A percentile compares a stretch with the other conserved stretches of the same genome.
phyloP scores from a whole-genome alignment of 2,797 vertebrate species.

The Nasua narica region DNA sequence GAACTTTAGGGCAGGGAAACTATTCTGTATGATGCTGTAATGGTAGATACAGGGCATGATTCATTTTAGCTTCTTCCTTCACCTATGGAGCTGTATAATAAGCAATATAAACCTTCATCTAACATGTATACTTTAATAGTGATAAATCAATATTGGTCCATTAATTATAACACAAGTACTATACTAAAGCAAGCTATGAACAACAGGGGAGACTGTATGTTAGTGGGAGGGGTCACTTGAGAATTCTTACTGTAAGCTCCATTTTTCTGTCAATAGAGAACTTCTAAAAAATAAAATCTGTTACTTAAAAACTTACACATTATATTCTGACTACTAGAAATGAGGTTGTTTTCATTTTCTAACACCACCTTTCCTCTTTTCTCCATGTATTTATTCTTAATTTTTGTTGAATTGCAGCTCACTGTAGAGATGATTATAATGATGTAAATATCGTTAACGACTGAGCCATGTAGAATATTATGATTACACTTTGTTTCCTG shows the following conservation, averaged over 20 bases:
- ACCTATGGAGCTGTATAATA: neutral
- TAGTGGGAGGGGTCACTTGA: neutral
- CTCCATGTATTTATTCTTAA: neutral
- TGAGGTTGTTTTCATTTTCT: neutral
- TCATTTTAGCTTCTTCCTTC: neutral
- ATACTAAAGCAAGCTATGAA: neutral
- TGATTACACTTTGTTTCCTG: slow-evolving; percentile 32
- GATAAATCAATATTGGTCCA: neutral
- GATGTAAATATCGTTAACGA: slow-evolving; percentile 36
- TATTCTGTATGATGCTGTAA: neutral
- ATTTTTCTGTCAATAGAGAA: neutral
- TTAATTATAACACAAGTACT: neutral
- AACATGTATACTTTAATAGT: neutral
- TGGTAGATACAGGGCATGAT: neutral
- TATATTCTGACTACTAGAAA: neutral
- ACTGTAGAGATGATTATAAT: slow-evolving; percentile 12
- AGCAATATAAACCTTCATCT: neutral
- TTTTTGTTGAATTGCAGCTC: neutral
- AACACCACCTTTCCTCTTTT: neutral
- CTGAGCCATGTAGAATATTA: neutral
- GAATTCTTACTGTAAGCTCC: neutral
- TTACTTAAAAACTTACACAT: neutral
- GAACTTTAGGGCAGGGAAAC: neutral
- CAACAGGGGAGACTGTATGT: neutral
- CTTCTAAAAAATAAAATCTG: neutral